Conservation (phyloP, 1,140 invertebrate genomes). For the honey bee (Apis mellifera) region Amel_HAv3.1 CM009937.2:10402501-10403000, state of each 20-base stretch:
- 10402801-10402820: constrained; percentile 70
- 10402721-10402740: not conserved
- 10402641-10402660: too few relatives aligned
- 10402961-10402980: constrained; percentile 56
- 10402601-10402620: too few relatives aligned
- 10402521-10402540: too few relatives aligned
- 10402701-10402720: constrained; percentile 5
- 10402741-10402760: constrained; percentile 43
- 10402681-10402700: not conserved
- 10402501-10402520: too few relatives aligned
- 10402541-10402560: too few relatives aligned
- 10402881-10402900: constrained; percentile 59
- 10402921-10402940: constrained; percentile 60
- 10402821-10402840: constrained; percentile 69
- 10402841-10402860: constrained; percentile 69
- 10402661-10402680: not conserved
- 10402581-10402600: too few relatives aligned
- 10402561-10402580: too few relatives aligned
- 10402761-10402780: constrained; percentile 8
- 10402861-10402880: constrained; percentile 72
- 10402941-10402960: constrained; percentile 52
- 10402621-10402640: too few relatives aligned
- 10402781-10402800: constrained; percentile 39
- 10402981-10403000: not conserved
- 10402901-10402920: constrained; percentile 44